Conservation (phyloP, 2,888 invertebrate species). For the Drosophila bunnanda region DNA sequence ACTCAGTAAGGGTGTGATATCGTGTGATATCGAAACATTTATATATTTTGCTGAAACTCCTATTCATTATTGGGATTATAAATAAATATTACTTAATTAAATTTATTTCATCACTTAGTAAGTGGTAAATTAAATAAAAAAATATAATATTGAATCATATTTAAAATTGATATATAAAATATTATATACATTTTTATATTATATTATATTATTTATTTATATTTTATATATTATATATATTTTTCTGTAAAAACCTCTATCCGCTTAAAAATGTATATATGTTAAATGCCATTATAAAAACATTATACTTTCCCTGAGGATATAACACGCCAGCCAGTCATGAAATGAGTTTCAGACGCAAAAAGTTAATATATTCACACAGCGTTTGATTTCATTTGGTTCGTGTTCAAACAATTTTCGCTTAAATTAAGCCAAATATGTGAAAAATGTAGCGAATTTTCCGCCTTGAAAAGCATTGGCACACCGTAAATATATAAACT, state of each 20-base stretch:
- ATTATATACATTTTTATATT: too few relatives aligned
- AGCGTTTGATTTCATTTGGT: constrained; percentile 2
- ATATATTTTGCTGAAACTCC: too few relatives aligned
- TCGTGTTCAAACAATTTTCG: constrained; percentile 6
- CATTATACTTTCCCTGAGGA: background rate
- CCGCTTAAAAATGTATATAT: background rate
- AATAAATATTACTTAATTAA: too few relatives aligned
- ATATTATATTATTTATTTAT: too few relatives aligned
- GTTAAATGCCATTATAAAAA: background rate
- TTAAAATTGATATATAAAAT: too few relatives aligned
- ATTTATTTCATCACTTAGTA: too few relatives aligned
- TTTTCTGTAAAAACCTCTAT: background rate
- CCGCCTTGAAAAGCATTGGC: background rate
- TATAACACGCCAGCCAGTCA: constrained; percentile 6
- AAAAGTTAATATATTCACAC: constrained; percentile 12
- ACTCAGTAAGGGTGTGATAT: too few relatives aligned
- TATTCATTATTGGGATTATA: too few relatives aligned
- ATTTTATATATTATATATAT: background rate
- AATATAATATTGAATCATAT: too few relatives aligned
- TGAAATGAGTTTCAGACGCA: constrained; percentile 3
- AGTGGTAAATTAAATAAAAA: too few relatives aligned
- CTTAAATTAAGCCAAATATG: constrained; percentile 3
- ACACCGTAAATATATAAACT: constrained; percentile 3
- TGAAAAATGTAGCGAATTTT: constrained; percentile 8
- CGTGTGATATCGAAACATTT: too few relatives aligned